Percentiles rank a stretch among this genome's conserved stretches.
Conservation (phyloP, 2,797 vertebrate species). For the Schizopygopsis malacanthus region DNA sequence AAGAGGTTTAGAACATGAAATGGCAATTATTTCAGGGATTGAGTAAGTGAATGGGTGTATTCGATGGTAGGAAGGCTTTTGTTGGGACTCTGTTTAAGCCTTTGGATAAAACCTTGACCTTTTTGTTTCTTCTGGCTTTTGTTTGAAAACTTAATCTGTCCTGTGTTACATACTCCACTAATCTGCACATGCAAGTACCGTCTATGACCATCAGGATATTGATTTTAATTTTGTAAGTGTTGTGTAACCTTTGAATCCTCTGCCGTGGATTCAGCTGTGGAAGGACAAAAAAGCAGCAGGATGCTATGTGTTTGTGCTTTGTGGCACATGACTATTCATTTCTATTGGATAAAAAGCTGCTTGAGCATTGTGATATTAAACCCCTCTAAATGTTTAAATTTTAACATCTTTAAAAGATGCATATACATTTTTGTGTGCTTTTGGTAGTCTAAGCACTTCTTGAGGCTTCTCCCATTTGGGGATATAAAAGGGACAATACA, state of each 20-base stretch:
- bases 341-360: background rate
- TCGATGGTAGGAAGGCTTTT: constrained; percentile 12
- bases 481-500: background rate
- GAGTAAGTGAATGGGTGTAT: constrained; percentile 31
- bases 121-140: constrained; percentile 4
- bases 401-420: background rate
- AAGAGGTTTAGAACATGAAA: background rate
- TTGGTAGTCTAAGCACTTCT: background rate
- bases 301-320: constrained; percentile 3
- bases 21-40: background rate
- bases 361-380: constrained; percentile 6
- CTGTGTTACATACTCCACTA: background rate
- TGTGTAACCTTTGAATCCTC: constrained; percentile 3
- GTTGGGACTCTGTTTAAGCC: background rate
- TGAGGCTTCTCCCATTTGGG: background rate
- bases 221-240: background rate
- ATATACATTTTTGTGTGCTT: background rate
- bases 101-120: constrained; percentile 38
- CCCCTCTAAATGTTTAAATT: background rate
- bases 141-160: background rate
- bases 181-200: background rate
- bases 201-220: background rate
- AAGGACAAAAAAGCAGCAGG: constrained; percentile 5
- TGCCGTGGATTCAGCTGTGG: background rate
- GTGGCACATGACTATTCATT: background rate